Percentiles rank a stretch among this genome's conserved stretches.
These are phyloP conservation scores for Macrosiphum euphorbiae DNA, from an alignment of 2,888 invertebrate species.

Conservation along the genomic window DNA sequence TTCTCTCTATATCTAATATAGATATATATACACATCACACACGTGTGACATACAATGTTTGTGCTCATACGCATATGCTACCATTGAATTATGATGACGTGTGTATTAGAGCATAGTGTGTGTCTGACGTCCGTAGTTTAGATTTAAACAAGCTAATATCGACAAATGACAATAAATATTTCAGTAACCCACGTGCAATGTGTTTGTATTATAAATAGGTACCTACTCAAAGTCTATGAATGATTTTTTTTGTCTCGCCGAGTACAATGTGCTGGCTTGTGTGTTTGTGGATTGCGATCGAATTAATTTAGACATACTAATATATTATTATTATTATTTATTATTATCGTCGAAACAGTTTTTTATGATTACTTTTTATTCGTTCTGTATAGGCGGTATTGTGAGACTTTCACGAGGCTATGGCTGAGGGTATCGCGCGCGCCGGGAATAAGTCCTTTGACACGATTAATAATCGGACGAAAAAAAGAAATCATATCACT, in stretches of 20 bases:
- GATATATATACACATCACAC: neutral
- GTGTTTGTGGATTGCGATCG: neutral
- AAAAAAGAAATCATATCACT: conserved; percentile 36
- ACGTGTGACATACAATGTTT: neutral
- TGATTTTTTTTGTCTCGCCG: neutral
- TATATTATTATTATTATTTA: neutral
- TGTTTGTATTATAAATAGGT: neutral
- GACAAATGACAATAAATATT: neutral
- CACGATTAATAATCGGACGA: neutral
- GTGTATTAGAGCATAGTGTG: neutral
- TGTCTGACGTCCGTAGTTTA: neutral
- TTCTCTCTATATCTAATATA: neutral
- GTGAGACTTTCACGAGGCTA: neutral
- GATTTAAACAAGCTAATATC: conserved; percentile 8
- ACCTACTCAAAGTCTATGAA: neutral
- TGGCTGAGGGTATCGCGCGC: neutral
- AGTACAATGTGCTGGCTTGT: neutral
- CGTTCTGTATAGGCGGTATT: neutral
- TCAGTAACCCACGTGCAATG: neutral
- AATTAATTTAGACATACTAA: conserved; percentile 24
- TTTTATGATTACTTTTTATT: conserved; percentile 30
- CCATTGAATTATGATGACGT: neutral
- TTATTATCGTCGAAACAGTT: neutral
- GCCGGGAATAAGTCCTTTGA: conserved; percentile 23
- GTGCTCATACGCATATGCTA: neutral